These are phyloP conservation scores for Osmoderma eremita DNA, from an alignment of 2,888 invertebrate genomes.

Conservation along the genomic window DNA sequence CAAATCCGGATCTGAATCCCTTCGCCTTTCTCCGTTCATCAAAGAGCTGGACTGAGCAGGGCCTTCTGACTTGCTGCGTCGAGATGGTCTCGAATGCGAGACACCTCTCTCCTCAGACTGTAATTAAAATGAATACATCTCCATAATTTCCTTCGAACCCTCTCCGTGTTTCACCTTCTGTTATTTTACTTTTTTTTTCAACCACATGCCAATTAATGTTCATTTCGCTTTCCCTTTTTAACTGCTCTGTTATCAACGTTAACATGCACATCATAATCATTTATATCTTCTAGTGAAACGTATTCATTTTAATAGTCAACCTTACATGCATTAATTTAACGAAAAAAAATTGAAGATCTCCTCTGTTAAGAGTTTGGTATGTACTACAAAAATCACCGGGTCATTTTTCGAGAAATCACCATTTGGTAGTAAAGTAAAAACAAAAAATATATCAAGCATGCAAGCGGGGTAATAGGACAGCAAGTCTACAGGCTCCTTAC, in stretches of 20 bases:
- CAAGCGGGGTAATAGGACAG: conserved; percentile 50
- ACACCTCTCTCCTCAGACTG: conserved; percentile 78
- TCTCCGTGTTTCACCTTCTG: conserved; percentile 8
- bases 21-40: conserved; percentile 60
- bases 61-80: conserved; percentile 83
- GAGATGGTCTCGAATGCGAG: conserved; percentile 69
- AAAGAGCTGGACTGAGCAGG: conserved; percentile 65
- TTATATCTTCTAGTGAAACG: conserved; percentile 57
- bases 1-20: conserved; percentile 63
- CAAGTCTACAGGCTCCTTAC: conserved; percentile 52
- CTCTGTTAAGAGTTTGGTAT: neutral
- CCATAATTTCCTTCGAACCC: conserved; percentile 45
- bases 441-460: conserved; percentile 44
- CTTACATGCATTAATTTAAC: conserved; percentile 49
- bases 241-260: conserved; percentile 44
- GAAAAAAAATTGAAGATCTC: neutral
- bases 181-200: conserved; percentile 16
- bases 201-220: conserved; percentile 5
- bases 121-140: conserved; percentile 65
- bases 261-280: conserved; percentile 45
- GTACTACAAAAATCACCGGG: conserved; percentile 25
- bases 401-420: neutral
- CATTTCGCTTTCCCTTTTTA: conserved; percentile 26
- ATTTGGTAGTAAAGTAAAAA: neutral
- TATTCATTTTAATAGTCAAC: conserved; percentile 61